Conservation (phyloP, 2,888 invertebrate species). For the Cynaeus angustus region DNA sequence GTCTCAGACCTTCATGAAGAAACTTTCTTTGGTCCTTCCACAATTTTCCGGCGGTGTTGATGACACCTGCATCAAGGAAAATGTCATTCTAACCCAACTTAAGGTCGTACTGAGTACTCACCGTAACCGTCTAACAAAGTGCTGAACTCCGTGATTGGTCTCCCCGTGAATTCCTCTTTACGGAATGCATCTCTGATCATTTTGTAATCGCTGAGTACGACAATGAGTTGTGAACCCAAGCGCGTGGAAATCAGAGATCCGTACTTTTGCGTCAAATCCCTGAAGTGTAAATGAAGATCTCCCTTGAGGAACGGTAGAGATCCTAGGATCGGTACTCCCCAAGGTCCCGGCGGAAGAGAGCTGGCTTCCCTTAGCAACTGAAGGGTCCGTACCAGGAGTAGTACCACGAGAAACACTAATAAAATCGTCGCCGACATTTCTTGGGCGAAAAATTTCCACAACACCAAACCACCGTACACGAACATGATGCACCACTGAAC, state of each 20-base stretch:
- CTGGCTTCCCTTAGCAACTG: slow-evolving; percentile 67
- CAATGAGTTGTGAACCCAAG: slow-evolving; percentile 87
- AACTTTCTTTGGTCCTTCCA: slow-evolving; percentile 95
- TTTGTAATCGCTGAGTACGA: slow-evolving; percentile 90
- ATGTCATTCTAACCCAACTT: not conserved
- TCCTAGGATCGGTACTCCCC: slow-evolving; percentile 90
- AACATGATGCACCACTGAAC: slow-evolving; percentile 68
- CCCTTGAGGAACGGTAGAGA: slow-evolving; percentile 87
- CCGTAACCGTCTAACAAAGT: slow-evolving; percentile 91
- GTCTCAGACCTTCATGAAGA: slow-evolving; percentile 87
- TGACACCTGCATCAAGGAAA: slow-evolving; percentile 84
- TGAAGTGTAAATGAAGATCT: slow-evolving; percentile 84
- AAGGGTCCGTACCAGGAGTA: slow-evolving; percentile 68
- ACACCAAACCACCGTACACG: slow-evolving; percentile 72
- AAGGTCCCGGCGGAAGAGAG: slow-evolving; percentile 89
- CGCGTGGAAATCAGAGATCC: slow-evolving; percentile 88
- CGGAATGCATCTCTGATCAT: slow-evolving; percentile 90
- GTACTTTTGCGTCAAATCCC: slow-evolving; percentile 84
- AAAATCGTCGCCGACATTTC: slow-evolving; percentile 71
- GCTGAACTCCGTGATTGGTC: slow-evolving; percentile 90
- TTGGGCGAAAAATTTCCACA: slow-evolving; percentile 70
- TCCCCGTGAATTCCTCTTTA: slow-evolving; percentile 89
- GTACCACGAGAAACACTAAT: slow-evolving; percentile 74
- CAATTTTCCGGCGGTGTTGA: slow-evolving; percentile 90
- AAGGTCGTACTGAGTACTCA: slow-evolving; percentile 73